These are phyloP conservation scores for Ivindomyrus marchei DNA, from an alignment of 2,113 vertebrate genomes.

Conservation along the genomic window DNA sequence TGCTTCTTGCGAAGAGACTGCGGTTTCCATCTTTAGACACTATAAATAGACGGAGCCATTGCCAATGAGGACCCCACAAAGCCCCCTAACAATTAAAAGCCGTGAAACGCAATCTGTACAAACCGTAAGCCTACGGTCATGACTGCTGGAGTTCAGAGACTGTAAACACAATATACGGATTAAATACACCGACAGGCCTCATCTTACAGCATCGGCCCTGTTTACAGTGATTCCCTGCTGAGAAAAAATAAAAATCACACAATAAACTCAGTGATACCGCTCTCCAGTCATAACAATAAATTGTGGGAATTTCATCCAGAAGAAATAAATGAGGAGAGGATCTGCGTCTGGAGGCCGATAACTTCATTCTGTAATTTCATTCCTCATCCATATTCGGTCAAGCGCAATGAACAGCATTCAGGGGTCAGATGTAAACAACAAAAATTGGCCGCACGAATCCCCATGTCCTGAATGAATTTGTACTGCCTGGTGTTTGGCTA, in stretches of 20 bases:
- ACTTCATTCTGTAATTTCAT: neutral
- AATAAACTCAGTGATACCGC: neutral
- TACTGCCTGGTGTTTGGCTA: neutral
- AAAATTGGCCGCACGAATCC: neutral
- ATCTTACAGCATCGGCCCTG: conserved; percentile 56
- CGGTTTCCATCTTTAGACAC: conserved; percentile 50
- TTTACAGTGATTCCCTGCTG: conserved; percentile 50
- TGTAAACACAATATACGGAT: conserved; percentile 64
- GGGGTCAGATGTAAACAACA: neutral
- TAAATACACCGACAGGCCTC: conserved; percentile 51
- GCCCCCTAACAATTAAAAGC: conserved; percentile 47
- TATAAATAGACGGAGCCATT: conserved; percentile 15
- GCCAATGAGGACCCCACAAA: conserved; percentile 45
- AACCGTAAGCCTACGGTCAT: conserved; percentile 56
- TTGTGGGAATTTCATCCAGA: neutral
- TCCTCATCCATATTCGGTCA: neutral
- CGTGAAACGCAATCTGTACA: conserved; percentile 64
- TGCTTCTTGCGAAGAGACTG: conserved; percentile 33
- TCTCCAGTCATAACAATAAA: neutral
- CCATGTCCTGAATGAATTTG: neutral
- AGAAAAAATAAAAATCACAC: neutral
- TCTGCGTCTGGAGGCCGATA: neutral
- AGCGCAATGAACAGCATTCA: neutral
- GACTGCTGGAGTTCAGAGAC: conserved; percentile 58
- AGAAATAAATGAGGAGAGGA: conserved; percentile 28